Conservation (phyloP, 2,113 vertebrate genomes). For the Symphodus melops region DNA sequence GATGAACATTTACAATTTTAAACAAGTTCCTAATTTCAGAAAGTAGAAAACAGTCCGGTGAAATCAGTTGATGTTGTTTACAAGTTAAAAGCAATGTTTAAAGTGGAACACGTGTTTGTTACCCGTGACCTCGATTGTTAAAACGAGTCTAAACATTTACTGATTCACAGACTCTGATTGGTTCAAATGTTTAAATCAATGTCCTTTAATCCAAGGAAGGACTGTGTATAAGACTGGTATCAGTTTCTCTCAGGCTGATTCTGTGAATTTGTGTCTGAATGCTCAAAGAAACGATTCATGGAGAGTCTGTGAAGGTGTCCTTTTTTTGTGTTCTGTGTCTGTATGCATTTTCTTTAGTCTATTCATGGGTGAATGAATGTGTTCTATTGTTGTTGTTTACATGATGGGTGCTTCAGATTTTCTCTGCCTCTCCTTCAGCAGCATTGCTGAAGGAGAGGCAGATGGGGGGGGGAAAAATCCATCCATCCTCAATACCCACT, state of each 20-base stretch:
- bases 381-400: background rate
- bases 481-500: background rate
- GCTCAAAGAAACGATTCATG: no score
- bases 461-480: background rate
- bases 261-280: no score
- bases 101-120: no score
- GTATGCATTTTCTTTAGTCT: background rate
- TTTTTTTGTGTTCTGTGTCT: background rate
- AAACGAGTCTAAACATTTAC: background rate
- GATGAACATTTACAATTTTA: no score
- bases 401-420: background rate
- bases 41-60: no score
- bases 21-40: no score
- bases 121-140: no score
- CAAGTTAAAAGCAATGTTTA: no score
- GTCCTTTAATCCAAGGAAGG: background rate
- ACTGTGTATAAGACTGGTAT: background rate
- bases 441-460: no score
- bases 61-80: no score
- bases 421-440: slow-evolving; percentile 37
- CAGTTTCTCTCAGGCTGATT: background rate
- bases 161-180: no score
- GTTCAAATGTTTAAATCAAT: background rate
- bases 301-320: no score
- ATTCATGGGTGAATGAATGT: slow-evolving; percentile 9